Base-by-base conservation (phyloP, 2,888 invertebrate genomes). In the Plebejus anna region DNA sequence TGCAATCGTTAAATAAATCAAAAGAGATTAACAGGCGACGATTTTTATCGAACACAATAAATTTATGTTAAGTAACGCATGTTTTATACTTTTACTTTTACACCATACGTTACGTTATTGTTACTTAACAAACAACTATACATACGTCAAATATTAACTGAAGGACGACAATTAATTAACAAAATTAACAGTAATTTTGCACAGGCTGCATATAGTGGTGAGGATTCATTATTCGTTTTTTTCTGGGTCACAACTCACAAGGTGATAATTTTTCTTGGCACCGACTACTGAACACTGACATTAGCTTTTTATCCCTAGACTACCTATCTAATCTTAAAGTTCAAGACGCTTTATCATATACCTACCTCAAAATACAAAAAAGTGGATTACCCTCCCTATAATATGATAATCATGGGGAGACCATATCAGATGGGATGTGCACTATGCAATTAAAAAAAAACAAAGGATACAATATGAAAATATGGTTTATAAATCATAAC, bases 41-140 rank as follows among this genome's bases (percentile, higher is more conserved):
- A 84, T 84, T 78, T 81, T 81, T 82, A 85, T 84, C 84, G 75
- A 51, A 76, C 76, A 82, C 82, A 84, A 84, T 84, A 83, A 84
- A 85, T 85, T 83, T 81, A 80, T 81, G 80, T 79, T 79, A 80
- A 77, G 79, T 81, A 78, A 80, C 80, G 79, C 28, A 32, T 55
- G 47, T 32, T 51, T 32, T 47, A 78, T 80, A 78, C 78, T 77
- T 81, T 80, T 83, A 81, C 82, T 81, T 82, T 81, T 81, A 82
- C 61, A 76, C 72, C 61, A 77, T 78, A 77, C 78, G 79, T 81
- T 79, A 77, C 79, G 78, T 80, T 79, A 80, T 80, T 77, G 76
- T 76, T 77, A 70, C 75, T 51, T 75, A 61, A 76, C 59, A 32
- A 73, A 71, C 28, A 70, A 42, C 22, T n/a, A 51, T 42, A 32